A percentile compares a stretch with the other conserved stretches of the same genome.
Conservation (phyloP, 2,797 vertebrate species). For the Loriculus beryllinus region DNA sequence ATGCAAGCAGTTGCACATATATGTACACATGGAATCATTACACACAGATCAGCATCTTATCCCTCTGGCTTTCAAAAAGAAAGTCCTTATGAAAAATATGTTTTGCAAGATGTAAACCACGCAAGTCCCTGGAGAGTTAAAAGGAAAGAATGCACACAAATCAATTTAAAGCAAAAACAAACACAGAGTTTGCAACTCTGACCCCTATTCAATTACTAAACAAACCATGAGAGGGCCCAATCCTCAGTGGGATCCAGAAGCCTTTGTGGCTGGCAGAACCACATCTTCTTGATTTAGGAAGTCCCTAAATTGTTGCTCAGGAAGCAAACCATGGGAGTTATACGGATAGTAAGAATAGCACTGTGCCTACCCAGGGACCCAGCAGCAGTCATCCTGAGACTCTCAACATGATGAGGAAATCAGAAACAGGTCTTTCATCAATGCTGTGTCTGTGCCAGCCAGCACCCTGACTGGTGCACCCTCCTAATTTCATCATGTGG, state of each 20-base stretch:
- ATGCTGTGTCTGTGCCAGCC: background rate
- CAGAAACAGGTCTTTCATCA: background rate
- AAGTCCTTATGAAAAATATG: background rate
- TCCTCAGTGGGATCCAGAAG: background rate
- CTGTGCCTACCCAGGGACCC: background rate
- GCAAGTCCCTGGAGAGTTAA: background rate
- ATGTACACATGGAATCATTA: accelerated
- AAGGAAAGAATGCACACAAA: background rate
- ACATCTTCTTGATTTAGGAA: background rate
- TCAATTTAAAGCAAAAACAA: background rate
- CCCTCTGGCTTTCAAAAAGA: background rate
- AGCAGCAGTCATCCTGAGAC: background rate
- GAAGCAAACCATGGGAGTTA: background rate
- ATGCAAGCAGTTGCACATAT: background rate
- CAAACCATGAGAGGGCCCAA: background rate
- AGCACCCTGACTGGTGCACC: background rate
- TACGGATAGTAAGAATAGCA: accelerated
- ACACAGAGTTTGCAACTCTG: background rate
- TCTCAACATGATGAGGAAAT: accelerated
- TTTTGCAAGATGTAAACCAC: background rate
- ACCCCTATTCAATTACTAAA: background rate
- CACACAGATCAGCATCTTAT: background rate
- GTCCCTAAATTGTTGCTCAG: background rate
- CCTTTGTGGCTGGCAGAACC: background rate
- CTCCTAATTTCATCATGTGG: background rate